phyloP scores from a whole-genome alignment of 2,797 vertebrate species.

The Pipistrellus pygmaeus region DNA sequence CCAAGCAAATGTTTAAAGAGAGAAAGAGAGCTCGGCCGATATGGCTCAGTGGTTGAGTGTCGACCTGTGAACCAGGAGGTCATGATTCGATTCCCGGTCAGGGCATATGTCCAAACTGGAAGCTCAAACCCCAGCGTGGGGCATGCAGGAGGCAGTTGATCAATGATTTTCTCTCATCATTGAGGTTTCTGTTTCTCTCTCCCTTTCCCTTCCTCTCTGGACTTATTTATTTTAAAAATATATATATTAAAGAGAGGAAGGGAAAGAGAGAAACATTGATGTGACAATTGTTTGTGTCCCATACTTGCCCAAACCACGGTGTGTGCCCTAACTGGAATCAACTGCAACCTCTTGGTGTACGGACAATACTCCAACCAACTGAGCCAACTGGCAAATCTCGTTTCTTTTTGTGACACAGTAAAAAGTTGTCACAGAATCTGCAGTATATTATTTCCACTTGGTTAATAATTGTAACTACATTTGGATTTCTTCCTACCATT shows the following conservation, averaged over 20 bases:
- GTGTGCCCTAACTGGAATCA: neutral
- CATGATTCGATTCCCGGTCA: no score
- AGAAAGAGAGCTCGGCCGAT: neutral
- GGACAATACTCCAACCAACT: neutral
- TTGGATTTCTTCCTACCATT: constrained; percentile 1
- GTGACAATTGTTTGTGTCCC: neutral
- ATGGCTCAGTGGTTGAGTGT: no score
- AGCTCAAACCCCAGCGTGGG: no score
- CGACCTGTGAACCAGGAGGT: no score
- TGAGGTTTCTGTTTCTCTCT: no score
- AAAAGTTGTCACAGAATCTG: neutral
- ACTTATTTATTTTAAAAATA: no score
- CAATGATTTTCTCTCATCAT: no score
- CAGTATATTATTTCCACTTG: neutral
- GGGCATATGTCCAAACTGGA: no score
- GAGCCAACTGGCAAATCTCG: neutral
- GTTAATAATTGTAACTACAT: neutral
- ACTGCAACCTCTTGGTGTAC: neutral
- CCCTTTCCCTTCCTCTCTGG: no score
- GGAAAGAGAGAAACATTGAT: neutral
- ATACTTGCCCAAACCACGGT: neutral
- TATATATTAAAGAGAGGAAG: neutral
- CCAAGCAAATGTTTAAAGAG: neutral
- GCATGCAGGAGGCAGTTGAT: no score
- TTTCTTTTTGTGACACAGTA: neutral